Conservation (phyloP, 2,888 invertebrate species). For the Drosophila paracracens region DNA sequence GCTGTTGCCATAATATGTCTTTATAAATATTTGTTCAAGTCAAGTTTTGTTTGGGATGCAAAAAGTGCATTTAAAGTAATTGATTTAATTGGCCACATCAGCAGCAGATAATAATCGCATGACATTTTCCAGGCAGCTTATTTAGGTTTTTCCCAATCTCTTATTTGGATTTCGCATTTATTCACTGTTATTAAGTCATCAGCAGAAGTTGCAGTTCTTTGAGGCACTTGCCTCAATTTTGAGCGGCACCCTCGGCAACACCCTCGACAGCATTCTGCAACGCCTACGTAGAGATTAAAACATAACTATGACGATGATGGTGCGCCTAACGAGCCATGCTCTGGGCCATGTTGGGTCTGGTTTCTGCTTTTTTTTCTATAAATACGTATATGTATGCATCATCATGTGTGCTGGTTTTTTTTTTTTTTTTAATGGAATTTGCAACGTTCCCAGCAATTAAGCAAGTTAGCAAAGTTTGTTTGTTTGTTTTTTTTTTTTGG, state of each 20-base stretch:
- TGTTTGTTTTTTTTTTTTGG: conserved; percentile 51
- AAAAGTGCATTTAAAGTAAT: conserved; percentile 54
- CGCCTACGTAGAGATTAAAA: conserved; percentile 58
- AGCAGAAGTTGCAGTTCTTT: conserved; percentile 19
- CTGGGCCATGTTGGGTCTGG: conserved; percentile 27
- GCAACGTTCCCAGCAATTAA: conserved; percentile 80
- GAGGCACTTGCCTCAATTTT: conserved; percentile 30
- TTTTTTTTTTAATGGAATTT: conserved; percentile 63
- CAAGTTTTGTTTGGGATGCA: conserved; percentile 1
- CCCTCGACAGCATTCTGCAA: conserved; percentile 53
- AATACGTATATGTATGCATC: conserved; percentile 29
- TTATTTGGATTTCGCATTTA: conserved; percentile 23
- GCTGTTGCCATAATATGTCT: conserved; percentile 50
- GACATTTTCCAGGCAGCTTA: conserved; percentile 43
- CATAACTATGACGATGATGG: conserved; percentile 35
- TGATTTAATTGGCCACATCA: conserved; percentile 56
- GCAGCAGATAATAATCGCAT: conserved; percentile 27
- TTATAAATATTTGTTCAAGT: conserved; percentile 41
- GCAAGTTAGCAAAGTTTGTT: conserved; percentile 67
- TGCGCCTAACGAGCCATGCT: conserved; percentile 44
- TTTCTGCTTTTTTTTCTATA: conserved; percentile 31
- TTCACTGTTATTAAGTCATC: conserved; percentile 62
- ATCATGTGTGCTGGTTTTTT: conserved; percentile 19
- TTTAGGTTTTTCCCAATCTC: conserved; percentile 9
- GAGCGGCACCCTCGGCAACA: conserved; percentile 68